Evolutionary conservation across 1,140 invertebrate genomes (phyloP).

Genomic region (Drosophila micromelanica): DNA sequence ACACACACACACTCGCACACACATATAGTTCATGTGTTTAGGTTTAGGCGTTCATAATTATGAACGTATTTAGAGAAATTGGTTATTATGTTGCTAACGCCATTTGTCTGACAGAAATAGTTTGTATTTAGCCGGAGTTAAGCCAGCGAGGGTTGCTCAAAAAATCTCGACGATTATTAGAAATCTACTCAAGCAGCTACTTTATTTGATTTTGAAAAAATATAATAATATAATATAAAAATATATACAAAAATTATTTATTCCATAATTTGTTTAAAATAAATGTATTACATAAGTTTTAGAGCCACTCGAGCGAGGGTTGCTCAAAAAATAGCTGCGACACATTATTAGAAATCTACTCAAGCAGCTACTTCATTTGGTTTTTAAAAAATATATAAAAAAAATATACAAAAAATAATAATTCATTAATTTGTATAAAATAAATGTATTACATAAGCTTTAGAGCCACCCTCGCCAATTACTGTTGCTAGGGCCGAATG

Average conservation of each 20-base stretch:
- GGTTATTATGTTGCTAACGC: conserved; percentile 83
- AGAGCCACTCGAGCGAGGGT: no score
- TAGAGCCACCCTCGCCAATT: conserved; percentile 37
- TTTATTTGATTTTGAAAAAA: no score
- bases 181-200: no score
- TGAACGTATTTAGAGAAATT: conserved; percentile 80
- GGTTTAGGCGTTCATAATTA: conserved; percentile 74
- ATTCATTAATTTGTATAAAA: not conserved
- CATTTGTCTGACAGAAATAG: conserved; percentile 80
- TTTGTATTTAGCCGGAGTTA: conserved; percentile 51
- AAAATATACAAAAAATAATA: not conserved
- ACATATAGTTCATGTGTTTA: conserved; percentile 14
- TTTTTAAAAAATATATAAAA: no score
- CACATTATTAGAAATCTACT: not conserved
- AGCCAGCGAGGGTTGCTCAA: conserved; percentile 27
- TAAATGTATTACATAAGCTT: not conserved
- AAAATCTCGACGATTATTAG: not conserved
- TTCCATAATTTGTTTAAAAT: no score
- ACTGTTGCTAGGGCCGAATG: conserved; percentile 29
- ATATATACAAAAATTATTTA: no score
- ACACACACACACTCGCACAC: conserved; percentile 32
- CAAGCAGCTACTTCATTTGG: no score
- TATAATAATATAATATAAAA: no score
- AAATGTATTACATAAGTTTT: no score
- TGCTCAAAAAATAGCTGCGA: conserved; percentile 21